These are phyloP conservation scores for Anisognathus igniventris DNA, from an alignment of 2,797 vertebrate species.

Conservation along the genomic window DNA sequence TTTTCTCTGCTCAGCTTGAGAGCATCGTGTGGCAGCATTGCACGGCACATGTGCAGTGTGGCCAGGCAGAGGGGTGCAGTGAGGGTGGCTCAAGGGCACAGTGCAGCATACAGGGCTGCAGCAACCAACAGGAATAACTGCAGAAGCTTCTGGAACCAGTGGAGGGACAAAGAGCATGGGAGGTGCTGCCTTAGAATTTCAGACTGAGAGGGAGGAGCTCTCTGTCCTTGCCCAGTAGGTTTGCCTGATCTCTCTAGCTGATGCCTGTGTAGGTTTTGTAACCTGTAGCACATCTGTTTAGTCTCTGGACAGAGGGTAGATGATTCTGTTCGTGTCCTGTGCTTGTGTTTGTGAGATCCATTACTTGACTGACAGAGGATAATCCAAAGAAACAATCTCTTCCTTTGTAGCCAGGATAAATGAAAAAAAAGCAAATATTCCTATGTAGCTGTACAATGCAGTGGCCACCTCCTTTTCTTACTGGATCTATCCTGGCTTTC, in stretches of 20 bases:
- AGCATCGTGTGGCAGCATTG: accelerated
- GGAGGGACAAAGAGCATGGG: neutral
- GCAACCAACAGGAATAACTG: neutral
- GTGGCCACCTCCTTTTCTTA: neutral
- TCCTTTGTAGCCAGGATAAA: neutral
- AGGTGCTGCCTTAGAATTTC: neutral
- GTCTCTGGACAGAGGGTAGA: neutral
- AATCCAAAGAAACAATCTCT: neutral
- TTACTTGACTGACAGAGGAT: neutral
- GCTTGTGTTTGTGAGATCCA: neutral
- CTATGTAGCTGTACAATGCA: accelerated
- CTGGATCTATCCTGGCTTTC: neutral
- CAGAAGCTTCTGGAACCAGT: neutral
- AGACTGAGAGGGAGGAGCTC: neutral
- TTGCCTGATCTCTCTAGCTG: neutral
- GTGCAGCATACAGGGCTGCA: neutral
- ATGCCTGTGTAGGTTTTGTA: neutral
- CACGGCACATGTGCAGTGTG: accelerated
- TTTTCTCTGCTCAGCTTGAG: neutral
- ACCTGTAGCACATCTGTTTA: neutral
- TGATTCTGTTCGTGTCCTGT: neutral
- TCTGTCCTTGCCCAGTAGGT: neutral
- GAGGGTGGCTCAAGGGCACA: neutral
- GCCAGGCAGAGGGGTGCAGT: neutral
- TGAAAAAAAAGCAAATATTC: neutral